phyloP scores from a whole-genome alignment of 2,113 vertebrate species.

The Microtus oregoni region DNA sequence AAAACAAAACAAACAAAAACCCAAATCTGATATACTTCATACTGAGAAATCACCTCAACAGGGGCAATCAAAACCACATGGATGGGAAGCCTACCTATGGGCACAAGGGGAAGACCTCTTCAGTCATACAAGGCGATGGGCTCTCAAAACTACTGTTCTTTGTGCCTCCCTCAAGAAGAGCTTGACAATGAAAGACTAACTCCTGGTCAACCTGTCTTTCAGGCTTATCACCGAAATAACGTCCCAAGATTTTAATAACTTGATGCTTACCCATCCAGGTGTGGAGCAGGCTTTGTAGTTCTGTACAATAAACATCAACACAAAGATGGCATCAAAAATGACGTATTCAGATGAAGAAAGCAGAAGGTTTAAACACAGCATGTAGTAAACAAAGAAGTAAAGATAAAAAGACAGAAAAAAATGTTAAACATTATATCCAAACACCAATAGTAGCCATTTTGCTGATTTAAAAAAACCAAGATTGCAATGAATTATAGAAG shows the following conservation, averaged over 20 bases:
- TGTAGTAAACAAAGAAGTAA: conserved; percentile 81
- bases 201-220: not conserved
- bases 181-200: not conserved
- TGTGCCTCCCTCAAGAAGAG: not conserved
- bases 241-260: not conserved
- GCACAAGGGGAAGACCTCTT: not conserved
- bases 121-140: not conserved
- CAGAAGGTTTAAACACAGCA: conserved; percentile 80
- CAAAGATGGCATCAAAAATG: conserved; percentile 80
- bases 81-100: not conserved
- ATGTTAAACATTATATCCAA: conserved; percentile 76
- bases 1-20: not conserved
- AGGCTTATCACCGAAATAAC: not conserved
- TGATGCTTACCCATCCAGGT: conserved; percentile 94
- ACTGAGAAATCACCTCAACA: not conserved
- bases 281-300: conserved; percentile 97
- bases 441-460: conserved; percentile 58
- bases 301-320: conserved; percentile 89
- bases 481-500: conserved; percentile 61
- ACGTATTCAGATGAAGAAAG: conserved; percentile 81
- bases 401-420: conserved; percentile 83
- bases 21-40: not conserved
- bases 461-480: conserved; percentile 42
- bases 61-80: not conserved
- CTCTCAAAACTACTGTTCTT: not conserved